These are phyloP conservation scores for Campoletis sonorensis DNA, from an alignment of 1,140 invertebrate species.

Conservation along the genomic window DNA sequence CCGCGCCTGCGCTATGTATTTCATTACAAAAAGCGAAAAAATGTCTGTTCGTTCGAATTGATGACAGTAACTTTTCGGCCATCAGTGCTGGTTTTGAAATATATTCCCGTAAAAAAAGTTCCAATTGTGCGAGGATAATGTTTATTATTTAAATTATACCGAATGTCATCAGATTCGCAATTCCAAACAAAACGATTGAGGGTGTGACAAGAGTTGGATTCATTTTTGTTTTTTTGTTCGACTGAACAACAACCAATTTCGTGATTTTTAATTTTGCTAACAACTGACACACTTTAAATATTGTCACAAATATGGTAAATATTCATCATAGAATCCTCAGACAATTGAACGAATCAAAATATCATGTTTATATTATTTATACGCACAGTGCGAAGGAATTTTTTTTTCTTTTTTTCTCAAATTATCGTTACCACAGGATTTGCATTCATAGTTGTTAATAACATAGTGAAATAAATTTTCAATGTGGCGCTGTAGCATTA, in stretches of 20 bases:
- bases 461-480: conserved; percentile 31
- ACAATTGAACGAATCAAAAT: background rate
- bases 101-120: background rate
- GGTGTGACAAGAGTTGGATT: background rate
- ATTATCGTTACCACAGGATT: background rate
- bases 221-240: no score
- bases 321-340: no score
- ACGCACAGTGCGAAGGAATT: no score
- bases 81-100: background rate
- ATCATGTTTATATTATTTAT: no score
- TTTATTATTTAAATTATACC: background rate
- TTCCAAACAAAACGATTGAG: background rate
- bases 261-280: background rate
- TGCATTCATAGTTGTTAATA: background rate
- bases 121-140: background rate
- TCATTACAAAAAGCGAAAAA: no score
- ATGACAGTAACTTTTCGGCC: background rate
- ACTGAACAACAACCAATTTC: background rate
- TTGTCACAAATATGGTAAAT: background rate
- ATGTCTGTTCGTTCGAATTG: background rate
- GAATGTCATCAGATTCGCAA: background rate
- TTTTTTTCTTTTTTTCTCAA: no score
- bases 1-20: background rate
- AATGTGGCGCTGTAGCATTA: conserved; percentile 48
- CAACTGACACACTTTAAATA: background rate